Conservation (phyloP, 1,140 invertebrate genomes). For the Metaphire vulgaris region DNA sequence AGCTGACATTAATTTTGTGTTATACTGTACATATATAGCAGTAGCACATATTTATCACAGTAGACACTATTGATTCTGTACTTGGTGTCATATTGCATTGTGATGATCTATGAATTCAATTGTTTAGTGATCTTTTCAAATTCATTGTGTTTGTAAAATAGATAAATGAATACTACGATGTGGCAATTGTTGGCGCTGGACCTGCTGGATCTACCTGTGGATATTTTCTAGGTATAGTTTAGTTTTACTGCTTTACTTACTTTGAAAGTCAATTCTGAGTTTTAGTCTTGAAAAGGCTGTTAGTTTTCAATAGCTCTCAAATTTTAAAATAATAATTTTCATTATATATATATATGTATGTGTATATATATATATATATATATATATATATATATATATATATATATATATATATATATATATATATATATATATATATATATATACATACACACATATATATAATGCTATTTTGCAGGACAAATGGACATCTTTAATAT, state of each 20-base stretch:
- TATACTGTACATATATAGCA: background rate
- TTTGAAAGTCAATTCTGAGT: too few species aligned
- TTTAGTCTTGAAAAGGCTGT: too few species aligned
- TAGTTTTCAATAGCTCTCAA: too few species aligned
- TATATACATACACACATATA: too few species aligned
- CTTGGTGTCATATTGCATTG: background rate
- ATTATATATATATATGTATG: too few species aligned
- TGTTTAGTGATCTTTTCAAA: background rate
- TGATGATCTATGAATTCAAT: background rate
- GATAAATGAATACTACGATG: constrained; percentile 38
- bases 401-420: too few species aligned
- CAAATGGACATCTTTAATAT: too few species aligned
- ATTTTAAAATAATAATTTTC: too few species aligned
- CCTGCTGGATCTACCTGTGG: constrained; percentile 40
- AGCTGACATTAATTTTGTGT: constrained; percentile 2
- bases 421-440: too few species aligned
- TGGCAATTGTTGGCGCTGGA: constrained; percentile 40
- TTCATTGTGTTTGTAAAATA: constrained; percentile 25
- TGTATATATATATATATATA: too few species aligned
- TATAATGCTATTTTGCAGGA: too few species aligned
- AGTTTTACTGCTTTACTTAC: background rate
- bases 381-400: too few species aligned
- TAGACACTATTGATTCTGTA: background rate
- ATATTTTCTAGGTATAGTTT: constrained; percentile 40
- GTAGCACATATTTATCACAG: background rate